Percentiles rank a stretch among this genome's conserved stretches.
Conservation (phyloP, 2,797 vertebrate species). For the Mallotus villosus region DNA sequence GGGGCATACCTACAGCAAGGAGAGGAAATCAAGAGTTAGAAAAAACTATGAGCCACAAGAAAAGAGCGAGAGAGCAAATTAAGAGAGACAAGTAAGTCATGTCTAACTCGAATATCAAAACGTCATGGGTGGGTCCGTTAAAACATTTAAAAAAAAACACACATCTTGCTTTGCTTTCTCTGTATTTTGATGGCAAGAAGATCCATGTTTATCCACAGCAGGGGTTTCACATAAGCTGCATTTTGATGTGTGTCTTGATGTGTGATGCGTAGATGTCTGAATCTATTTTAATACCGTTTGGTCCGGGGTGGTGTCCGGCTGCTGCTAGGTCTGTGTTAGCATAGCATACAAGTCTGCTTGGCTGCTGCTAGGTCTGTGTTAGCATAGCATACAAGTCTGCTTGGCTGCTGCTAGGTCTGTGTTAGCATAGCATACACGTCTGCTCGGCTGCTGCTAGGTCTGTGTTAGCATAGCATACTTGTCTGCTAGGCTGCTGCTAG, state of each 20-base stretch:
- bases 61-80: background rate
- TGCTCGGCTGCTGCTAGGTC: no score
- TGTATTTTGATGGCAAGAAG: background rate
- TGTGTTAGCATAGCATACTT: no score
- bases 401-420: no score
- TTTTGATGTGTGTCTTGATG: no score
- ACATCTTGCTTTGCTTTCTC: no score
- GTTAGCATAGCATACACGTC: no score
- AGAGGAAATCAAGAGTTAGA: background rate
- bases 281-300: background rate
- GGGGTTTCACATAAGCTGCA: background rate
- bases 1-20: conserved; percentile 83
- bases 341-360: no score
- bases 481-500: background rate
- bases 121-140: background rate
- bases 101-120: no score
- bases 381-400: no score
- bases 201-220: background rate
- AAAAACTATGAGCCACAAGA: no score
- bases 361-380: no score
- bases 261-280: background rate
- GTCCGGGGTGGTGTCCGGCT: background rate
- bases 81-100: background rate
- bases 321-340: background rate
- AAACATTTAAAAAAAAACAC: background rate